These are phyloP conservation scores for Copsychus sechellarum DNA, from an alignment of 2,113 vertebrate genomes.

Conservation along the genomic window DNA sequence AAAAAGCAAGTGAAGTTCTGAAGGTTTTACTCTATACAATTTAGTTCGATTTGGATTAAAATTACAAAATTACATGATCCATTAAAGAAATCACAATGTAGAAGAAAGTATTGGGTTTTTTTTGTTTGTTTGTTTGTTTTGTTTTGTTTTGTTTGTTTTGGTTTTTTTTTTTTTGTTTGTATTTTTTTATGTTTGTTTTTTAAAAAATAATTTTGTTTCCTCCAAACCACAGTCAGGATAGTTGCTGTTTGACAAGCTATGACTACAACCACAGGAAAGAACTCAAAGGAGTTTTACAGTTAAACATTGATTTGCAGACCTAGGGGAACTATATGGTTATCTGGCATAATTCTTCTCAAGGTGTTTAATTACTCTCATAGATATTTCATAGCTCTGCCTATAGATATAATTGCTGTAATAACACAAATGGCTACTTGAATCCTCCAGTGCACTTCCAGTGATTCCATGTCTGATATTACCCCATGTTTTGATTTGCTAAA, in stretches of 20 bases:
- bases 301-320: neutral
- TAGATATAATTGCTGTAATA: neutral
- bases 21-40: neutral
- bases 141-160: no score
- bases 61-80: neutral
- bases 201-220: neutral
- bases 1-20: neutral
- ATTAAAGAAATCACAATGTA: neutral
- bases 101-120: neutral
- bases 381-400: neutral
- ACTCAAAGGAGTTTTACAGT: neutral
- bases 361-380: neutral
- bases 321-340: neutral
- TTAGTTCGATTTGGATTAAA: neutral
- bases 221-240: neutral
- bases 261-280: neutral
- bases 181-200: neutral
- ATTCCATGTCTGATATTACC: neutral
- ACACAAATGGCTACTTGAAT: neutral
- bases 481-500: constrained; percentile 3
- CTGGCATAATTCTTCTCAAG: neutral
- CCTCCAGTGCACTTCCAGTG: constrained; percentile 3
- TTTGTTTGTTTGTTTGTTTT: no score
- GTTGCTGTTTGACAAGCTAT: neutral
- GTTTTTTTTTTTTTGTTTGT: neutral